Conservation (phyloP, 2,888 invertebrate genomes). For the Gortyna flavago region DNA sequence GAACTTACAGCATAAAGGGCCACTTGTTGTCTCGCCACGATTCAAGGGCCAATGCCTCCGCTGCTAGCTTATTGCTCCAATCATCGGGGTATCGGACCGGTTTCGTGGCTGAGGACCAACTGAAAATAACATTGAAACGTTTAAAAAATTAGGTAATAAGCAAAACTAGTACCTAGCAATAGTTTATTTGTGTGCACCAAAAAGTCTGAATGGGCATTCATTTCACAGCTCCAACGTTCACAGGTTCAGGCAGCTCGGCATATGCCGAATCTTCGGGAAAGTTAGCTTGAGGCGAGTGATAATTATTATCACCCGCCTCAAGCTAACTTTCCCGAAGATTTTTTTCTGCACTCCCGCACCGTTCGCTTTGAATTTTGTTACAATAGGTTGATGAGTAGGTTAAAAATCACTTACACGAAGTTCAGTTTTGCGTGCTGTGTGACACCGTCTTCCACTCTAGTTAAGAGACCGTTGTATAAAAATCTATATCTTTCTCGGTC, state of each 20-base stretch:
- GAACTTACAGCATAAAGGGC: constrained; percentile 88
- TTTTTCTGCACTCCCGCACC: background rate
- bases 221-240: background rate
- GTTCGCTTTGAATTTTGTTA: background rate
- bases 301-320: background rate
- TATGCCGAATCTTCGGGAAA: no score
- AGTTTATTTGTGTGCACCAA: background rate
- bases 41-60: constrained; percentile 89
- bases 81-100: constrained; percentile 89
- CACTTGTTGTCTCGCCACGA: constrained; percentile 90
- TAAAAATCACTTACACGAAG: constrained; percentile 89
- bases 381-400: background rate
- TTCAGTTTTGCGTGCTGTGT: constrained; percentile 86
- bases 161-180: background rate
- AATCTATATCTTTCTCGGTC: constrained; percentile 91
- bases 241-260: background rate
- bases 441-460: constrained; percentile 79
- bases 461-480: constrained; percentile 92
- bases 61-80: constrained; percentile 88
- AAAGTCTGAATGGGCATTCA: background rate
- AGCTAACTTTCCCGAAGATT: background rate
- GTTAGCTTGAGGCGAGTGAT: no score
- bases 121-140: constrained; percentile 71
- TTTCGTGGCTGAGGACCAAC: constrained; percentile 89
- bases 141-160: background rate